These are phyloP conservation scores for Dicentrarchus labrax DNA, from an alignment of 2,113 vertebrate species.

Conservation along the genomic window DNA sequence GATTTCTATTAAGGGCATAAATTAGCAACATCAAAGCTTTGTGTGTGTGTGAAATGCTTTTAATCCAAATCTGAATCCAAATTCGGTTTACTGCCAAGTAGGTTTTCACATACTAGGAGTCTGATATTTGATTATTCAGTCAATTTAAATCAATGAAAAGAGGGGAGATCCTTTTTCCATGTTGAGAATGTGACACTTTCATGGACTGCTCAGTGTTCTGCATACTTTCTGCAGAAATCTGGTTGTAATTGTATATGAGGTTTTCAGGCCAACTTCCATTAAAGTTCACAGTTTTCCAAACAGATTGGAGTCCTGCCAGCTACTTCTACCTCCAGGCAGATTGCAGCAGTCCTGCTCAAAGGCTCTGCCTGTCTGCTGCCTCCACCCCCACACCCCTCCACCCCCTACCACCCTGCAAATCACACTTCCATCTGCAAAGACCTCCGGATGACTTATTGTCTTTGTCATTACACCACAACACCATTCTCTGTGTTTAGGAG, in stretches of 20 bases:
- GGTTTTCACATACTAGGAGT: no score
- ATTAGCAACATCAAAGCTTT: not conserved
- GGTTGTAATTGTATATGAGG: not conserved
- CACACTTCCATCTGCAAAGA: slow-evolving; percentile 13
- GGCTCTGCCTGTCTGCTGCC: slow-evolving; percentile 27
- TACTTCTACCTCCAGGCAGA: slow-evolving; percentile 49
- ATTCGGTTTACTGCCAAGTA: no score
- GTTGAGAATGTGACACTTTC: not conserved
- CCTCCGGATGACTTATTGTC: slow-evolving; percentile 32
- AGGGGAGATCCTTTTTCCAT: not conserved
- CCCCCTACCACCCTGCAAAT: not conserved
- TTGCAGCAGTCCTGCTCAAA: slow-evolving; percentile 39
- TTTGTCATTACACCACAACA: slow-evolving; percentile 17
- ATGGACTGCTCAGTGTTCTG: not conserved
- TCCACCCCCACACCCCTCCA: not conserved
- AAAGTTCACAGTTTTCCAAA: slow-evolving; percentile 14
- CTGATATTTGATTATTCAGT: not conserved
- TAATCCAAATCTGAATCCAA: no score
- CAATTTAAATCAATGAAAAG: not conserved
- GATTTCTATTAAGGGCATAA: not conserved
- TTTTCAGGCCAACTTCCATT: not conserved
- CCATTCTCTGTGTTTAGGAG: slow-evolving; percentile 17
- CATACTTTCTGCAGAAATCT: not conserved
- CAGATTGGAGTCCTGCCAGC: slow-evolving; percentile 14
- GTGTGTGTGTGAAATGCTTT: not conserved